A percentile compares a stretch with the other conserved stretches of the same genome.
Conservation (phyloP, 53 echinoderm and acorn worm species). For the Arbacia lixula region DNA sequence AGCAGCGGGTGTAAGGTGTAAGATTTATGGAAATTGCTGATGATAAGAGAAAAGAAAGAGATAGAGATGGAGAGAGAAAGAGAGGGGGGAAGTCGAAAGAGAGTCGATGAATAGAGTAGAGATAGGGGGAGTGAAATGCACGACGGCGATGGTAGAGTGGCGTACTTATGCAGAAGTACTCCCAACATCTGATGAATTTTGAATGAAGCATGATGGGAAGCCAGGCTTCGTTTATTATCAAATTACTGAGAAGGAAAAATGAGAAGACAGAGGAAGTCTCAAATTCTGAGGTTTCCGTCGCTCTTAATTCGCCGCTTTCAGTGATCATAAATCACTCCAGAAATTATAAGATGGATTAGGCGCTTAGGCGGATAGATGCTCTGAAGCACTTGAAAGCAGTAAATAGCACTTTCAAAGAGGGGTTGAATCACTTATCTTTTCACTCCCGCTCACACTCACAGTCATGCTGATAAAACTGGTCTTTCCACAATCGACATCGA, state of each 20-base stretch:
- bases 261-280: constrained; percentile 14
- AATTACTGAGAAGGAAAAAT: constrained; percentile 38
- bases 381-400: constrained; percentile 11
- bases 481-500: too few relatives aligned
- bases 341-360: constrained; percentile 27
- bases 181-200: constrained; percentile 53
- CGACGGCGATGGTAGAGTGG: constrained; percentile 27
- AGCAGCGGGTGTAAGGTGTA: constrained; percentile 45
- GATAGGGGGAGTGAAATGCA: background rate
- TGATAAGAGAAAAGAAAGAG: constrained; percentile 11
- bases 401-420: constrained; percentile 4
- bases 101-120: background rate
- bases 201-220: constrained; percentile 50
- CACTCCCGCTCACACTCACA: too few relatives aligned
- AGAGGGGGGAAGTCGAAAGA: background rate
- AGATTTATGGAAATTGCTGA: constrained; percentile 61
- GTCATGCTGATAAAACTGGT: too few relatives aligned
- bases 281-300: constrained; percentile 38
- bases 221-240: constrained; percentile 39
- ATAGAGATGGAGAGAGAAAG: background rate
- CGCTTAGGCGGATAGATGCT: constrained; percentile 31
- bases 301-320: constrained; percentile 55
- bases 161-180: constrained; percentile 46
- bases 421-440: constrained; percentile 5
- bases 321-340: constrained; percentile 53